A percentile compares a stretch with the other conserved stretches of the same genome.
Evolutionary conservation across 2,888 invertebrate genomes (phyloP).

Genomic region (Agrochola lota): DNA sequence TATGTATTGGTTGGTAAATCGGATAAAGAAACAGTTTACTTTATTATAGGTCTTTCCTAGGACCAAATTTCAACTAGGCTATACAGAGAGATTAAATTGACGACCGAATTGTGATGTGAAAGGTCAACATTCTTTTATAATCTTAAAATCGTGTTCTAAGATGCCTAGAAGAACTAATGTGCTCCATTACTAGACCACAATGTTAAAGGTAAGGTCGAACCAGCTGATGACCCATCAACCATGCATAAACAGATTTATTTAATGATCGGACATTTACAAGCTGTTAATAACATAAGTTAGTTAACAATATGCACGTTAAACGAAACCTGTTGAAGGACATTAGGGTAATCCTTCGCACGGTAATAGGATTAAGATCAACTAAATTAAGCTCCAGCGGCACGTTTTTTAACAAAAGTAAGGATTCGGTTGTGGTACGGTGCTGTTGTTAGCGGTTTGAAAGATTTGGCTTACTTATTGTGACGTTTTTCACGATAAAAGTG

Average conservation of each 20-base stretch:
- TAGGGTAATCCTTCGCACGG: slow-evolving; percentile 29
- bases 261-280: slow-evolving; percentile 14
- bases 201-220: neutral
- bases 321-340: slow-evolving; percentile 62
- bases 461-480: slow-evolving; percentile 7
- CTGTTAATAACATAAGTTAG: slow-evolving; percentile 56
- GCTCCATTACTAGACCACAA: slow-evolving; percentile 7
- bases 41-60: neutral
- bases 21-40: neutral
- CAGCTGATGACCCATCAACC: neutral
- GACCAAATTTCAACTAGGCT: neutral
- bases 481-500: neutral
- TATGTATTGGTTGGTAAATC: neutral
- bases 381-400: slow-evolving; percentile 56
- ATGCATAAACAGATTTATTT: slow-evolving; percentile 33
- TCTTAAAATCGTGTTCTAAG: neutral
- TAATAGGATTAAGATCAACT: slow-evolving; percentile 62
- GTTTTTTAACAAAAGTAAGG: slow-evolving; percentile 66
- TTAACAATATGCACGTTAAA: slow-evolving; percentile 51
- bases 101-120: neutral
- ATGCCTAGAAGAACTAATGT: neutral
- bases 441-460: neutral
- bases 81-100: neutral
- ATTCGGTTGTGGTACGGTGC: slow-evolving; percentile 49
- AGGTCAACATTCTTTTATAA: neutral